Base-by-base conservation (phyloP, 2,888 invertebrate species). In the Hedychridium roseum region DNA sequence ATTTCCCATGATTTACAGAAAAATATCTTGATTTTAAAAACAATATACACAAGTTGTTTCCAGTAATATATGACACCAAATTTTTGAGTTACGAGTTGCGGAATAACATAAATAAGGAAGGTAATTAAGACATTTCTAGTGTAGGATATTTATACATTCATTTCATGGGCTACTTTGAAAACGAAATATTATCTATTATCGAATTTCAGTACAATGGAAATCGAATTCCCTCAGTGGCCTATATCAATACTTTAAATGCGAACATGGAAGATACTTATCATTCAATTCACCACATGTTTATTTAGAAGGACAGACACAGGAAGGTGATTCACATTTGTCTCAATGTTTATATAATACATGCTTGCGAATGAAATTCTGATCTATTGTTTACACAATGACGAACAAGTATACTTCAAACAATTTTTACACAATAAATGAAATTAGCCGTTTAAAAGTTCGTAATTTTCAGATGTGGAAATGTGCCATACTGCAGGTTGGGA, bases 401-500 rank as follows among this genome's bases (percentile, higher is more conserved):
- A n/a, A n/a, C n/a, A n/a, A n/a, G n/a, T n/a, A n/a, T n/a, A n/a
- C n/a, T n/a, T n/a, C n/a, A n/a, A n/a, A n/a, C n/a, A n/a, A n/a
- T n/a, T n/a, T 30, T 26, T 38, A 40, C 7, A 16, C 15, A 4
- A 21, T 31, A 40, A 30, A 27, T 11, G 6, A 12, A 17, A 12
- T 17, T 30, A 32, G 20, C 31, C 12, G 7, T 31, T 28, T 37
- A 6, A 36, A 43, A 36, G 5, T 15, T 7, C 2, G n/a, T n/a
- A n/a, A n/a, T n/a, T 20, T 43, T 18, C n/a, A 61, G 67, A 49
- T 17, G 17, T 47, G 12, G 68, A 67, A 27, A 67, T 65, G 23
- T 81, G 79, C 64, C 93, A 92, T 64, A 87, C 91, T 69, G 92
- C 92, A n/a, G 92, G 90, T 1, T 92, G 89, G 86, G 92, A 93